phyloP scores from a whole-genome alignment of 2,113 vertebrate species.

The Cyrtonyx montezumae region DNA sequence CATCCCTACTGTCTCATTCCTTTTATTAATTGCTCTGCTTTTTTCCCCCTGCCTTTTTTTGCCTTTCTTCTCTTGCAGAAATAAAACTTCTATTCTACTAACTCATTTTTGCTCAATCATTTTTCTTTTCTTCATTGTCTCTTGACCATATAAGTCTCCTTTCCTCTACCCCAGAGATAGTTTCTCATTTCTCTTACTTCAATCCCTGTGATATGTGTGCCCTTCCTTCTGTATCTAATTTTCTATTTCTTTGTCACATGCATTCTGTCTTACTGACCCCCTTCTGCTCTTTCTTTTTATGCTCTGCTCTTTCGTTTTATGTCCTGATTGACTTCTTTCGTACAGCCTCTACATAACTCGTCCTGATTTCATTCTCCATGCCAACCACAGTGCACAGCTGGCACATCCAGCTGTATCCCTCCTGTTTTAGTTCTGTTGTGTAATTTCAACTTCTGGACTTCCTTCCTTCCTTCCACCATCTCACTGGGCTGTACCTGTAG shows the following conservation, averaged over 20 bases:
- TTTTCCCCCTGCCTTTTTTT: not conserved
- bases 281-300: not conserved
- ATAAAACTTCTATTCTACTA: not conserved
- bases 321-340: not conserved
- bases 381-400: not conserved
- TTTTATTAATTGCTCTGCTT: conserved; percentile 43
- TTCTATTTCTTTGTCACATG: not conserved
- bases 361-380: not conserved
- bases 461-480: not conserved
- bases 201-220: not conserved
- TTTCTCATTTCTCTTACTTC: not conserved
- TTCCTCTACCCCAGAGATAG: not conserved
- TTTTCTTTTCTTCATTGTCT: conserved; percentile 20
- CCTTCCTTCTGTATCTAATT: not conserved
- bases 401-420: not conserved
- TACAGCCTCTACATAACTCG: not conserved
- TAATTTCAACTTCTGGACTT: not conserved
- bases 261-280: not conserved
- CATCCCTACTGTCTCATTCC: conserved; percentile 31
- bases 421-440: not conserved
- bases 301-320: not conserved
- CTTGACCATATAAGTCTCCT: not conserved
- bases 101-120: conserved; percentile 16
- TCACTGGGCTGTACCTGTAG: not conserved
- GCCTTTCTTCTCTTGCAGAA: not conserved